phyloP scores from a whole-genome alignment of 2,113 vertebrate species.

The Erpornis zantholeuca region DNA sequence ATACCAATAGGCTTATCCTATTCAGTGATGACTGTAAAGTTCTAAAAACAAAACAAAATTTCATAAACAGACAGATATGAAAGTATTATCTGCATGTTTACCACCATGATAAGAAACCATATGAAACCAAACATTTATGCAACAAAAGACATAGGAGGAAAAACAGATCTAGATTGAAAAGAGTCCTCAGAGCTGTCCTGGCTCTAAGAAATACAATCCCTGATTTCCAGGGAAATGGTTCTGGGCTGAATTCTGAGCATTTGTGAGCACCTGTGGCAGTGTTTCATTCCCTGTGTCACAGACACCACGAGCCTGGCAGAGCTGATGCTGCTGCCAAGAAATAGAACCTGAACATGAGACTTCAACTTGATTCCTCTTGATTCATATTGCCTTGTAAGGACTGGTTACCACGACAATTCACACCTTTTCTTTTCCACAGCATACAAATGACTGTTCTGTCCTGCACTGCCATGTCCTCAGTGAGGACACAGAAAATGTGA shows the following conservation, averaged over 20 bases:
- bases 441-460: accelerated
- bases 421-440: background rate
- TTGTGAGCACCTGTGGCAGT: background rate
- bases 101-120: background rate
- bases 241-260: background rate
- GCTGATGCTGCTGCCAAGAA: background rate
- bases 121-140: background rate
- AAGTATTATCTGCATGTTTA: background rate
- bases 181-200: background rate
- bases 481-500: accelerated
- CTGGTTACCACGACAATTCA: background rate
- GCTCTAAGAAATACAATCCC: background rate
- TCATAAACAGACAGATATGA: background rate
- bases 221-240: background rate
- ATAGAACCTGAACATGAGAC: background rate
- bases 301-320: background rate
- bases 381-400: background rate
- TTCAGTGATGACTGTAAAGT: background rate
- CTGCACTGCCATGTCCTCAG: accelerated
- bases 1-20: background rate
- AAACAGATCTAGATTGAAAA: background rate
- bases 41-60: background rate
- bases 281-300: accelerated
- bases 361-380: background rate
- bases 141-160: background rate